These are phyloP conservation scores for Odontamblyopus rebecca DNA, from an alignment of 2,797 vertebrate genomes.

Conservation along the genomic window DNA sequence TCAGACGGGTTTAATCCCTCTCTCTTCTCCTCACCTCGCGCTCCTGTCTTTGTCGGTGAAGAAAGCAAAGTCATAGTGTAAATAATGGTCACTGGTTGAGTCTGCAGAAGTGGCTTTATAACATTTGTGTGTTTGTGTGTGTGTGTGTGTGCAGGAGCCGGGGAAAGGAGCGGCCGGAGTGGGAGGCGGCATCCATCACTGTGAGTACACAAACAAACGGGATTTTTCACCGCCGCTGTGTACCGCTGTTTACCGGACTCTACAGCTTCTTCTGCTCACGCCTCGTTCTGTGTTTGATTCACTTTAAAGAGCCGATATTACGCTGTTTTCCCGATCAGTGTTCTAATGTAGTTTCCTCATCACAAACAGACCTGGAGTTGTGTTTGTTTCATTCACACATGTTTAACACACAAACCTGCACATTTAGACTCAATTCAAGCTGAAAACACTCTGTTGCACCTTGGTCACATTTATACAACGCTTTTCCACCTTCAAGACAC, in stretches of 20 bases:
- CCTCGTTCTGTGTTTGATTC: neutral
- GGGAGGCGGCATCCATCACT: constrained; percentile 67
- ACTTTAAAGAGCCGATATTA: neutral
- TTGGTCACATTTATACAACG: too few species aligned
- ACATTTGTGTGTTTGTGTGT: too few species aligned
- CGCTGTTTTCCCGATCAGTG: too few species aligned
- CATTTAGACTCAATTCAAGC: too few species aligned
- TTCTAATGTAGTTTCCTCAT: too few species aligned
- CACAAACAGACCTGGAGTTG: too few species aligned
- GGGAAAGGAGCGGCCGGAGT: constrained; percentile 35
- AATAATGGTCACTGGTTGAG: constrained; percentile 21
- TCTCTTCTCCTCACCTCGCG: constrained; percentile 25
- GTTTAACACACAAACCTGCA: too few species aligned
- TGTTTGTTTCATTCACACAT: too few species aligned
- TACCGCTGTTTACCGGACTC: constrained; percentile 32
- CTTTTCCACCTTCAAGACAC: too few species aligned
- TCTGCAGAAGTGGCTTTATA: constrained; percentile 39
- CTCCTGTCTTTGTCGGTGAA: constrained; percentile 17
- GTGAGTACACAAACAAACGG: constrained; percentile 75
- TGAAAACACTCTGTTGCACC: too few species aligned
- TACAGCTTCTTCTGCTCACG: constrained; percentile 15
- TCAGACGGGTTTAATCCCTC: neutral
- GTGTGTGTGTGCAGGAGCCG: constrained; percentile 65
- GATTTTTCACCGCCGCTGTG: constrained; percentile 56
- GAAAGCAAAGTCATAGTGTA: constrained; percentile 24